Evolutionary conservation across 2,888 invertebrate genomes (phyloP).

Genomic region (Hoplodrina ambigua): DNA sequence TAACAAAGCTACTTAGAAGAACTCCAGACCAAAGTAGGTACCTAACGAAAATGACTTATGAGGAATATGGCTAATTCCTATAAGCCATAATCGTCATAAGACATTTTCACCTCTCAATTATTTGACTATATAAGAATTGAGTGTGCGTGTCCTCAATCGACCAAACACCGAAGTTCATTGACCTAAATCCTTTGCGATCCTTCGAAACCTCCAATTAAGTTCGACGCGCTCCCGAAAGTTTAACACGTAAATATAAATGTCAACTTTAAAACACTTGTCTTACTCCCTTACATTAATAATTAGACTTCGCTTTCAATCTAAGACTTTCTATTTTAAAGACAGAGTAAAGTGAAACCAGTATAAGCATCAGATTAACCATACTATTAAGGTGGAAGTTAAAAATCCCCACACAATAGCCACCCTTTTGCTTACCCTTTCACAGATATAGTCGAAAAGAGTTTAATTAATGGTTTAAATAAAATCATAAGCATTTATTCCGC

Average conservation of each 20-base stretch:
- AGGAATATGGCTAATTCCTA: too few species aligned
- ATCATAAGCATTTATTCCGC: slow-evolving; percentile 10
- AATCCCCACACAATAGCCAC: too few species aligned
- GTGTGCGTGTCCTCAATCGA: slow-evolving; percentile 21
- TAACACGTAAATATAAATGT: too few species aligned
- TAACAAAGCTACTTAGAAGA: too few species aligned
- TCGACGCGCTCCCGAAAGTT: neutral
- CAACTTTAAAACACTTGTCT: too few species aligned
- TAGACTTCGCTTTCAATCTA: too few species aligned
- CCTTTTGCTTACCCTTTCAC: neutral
- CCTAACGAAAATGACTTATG: neutral
- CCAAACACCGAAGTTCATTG: slow-evolving; percentile 25
- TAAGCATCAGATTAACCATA: too few species aligned
- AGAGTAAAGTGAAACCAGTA: too few species aligned
- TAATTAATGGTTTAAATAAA: neutral
- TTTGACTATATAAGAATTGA: slow-evolving; percentile 12
- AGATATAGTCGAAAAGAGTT: neutral
- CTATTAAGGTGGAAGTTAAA: too few species aligned
- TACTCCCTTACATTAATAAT: too few species aligned
- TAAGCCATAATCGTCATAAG: too few species aligned
- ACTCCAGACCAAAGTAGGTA: neutral
- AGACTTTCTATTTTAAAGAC: too few species aligned
- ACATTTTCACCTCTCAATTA: neutral
- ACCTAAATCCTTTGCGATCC: slow-evolving; percentile 39
- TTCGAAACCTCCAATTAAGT: slow-evolving; percentile 20